A percentile compares a stretch with the other conserved stretches of the same genome.
Evolutionary conservation across 2,888 invertebrate genomes (phyloP).

Genomic region (Sycophila texana): DNA sequence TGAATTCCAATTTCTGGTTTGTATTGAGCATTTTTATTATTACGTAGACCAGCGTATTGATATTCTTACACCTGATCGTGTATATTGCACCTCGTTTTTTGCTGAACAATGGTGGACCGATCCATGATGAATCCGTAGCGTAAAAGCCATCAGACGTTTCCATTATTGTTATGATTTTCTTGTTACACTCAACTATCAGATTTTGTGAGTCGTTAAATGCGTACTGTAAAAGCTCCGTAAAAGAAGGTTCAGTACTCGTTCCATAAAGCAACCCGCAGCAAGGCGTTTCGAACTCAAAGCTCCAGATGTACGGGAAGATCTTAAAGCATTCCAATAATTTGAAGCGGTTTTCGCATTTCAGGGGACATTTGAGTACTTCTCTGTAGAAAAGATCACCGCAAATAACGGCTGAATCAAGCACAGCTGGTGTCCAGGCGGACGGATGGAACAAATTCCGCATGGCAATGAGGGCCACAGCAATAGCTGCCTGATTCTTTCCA

Average conservation of each 20-base stretch:
- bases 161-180: constrained; percentile 63
- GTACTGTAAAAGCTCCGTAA: constrained; percentile 60
- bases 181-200: constrained; percentile 67
- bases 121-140: constrained; percentile 68
- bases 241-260: constrained; percentile 54
- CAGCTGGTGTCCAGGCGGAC: constrained; percentile 68
- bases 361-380: constrained; percentile 63
- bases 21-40: constrained; percentile 70
- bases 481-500: constrained; percentile 69
- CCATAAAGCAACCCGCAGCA: constrained; percentile 69
- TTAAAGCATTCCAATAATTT: constrained; percentile 65
- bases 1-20: constrained; percentile 66
- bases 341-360: constrained; percentile 63
- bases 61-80: constrained; percentile 68
- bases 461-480: constrained; percentile 66
- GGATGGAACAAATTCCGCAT: constrained; percentile 69
- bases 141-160: constrained; percentile 67
- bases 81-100: constrained; percentile 68
- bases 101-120: constrained; percentile 69
- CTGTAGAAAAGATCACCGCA: constrained; percentile 70
- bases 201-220: constrained; percentile 62
- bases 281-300: constrained; percentile 62
- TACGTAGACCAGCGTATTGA: constrained; percentile 66
- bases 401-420: constrained; percentile 70
- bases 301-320: constrained; percentile 69